These are phyloP conservation scores for Chouioia cunea DNA, from an alignment of 2,888 invertebrate species.

Conservation along the genomic window DNA sequence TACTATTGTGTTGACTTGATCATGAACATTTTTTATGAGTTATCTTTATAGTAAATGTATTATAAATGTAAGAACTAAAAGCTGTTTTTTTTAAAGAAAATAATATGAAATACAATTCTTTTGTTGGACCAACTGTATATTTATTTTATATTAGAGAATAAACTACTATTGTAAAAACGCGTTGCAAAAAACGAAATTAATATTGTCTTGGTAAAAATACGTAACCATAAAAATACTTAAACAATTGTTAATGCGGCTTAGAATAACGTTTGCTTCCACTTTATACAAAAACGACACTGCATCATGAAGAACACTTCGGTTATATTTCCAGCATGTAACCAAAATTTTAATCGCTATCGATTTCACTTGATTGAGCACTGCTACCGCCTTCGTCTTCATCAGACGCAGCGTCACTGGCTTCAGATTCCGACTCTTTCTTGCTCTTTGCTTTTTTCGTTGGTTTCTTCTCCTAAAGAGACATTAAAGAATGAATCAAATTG, in stretches of 20 bases:
- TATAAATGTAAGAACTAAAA: background rate
- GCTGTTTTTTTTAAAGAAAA: background rate
- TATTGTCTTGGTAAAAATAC: conserved; percentile 23
- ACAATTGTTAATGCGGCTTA: conserved; percentile 22
- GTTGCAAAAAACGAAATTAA: conserved; percentile 35
- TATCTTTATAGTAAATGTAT: background rate
- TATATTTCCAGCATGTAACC: conserved; percentile 22
- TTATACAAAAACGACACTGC: conserved; percentile 30
- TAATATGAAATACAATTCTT: conserved; percentile 12
- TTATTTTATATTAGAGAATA: conserved; percentile 35
- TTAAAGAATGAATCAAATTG: background rate
- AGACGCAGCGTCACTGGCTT: conserved; percentile 75
- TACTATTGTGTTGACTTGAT: background rate
- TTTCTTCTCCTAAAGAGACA: conserved; percentile 57
- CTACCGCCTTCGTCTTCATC: conserved; percentile 71
- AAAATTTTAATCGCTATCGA: conserved; percentile 41
- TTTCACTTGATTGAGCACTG: conserved; percentile 32
- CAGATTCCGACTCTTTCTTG: conserved; percentile 74
- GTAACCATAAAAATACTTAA: conserved; percentile 11
- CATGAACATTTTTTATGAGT: conserved; percentile 19
- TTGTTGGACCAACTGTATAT: conserved; percentile 28
- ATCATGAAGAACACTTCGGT: conserved; percentile 2
- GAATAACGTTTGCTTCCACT: conserved; percentile 24
- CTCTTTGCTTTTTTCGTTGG: conserved; percentile 56
- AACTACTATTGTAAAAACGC: conserved; percentile 27